A percentile compares a stretch with the other conserved stretches of the same genome.
phyloP scores from a whole-genome alignment of 2,888 invertebrate genomes.

The Drosophila quinaria region DNA sequence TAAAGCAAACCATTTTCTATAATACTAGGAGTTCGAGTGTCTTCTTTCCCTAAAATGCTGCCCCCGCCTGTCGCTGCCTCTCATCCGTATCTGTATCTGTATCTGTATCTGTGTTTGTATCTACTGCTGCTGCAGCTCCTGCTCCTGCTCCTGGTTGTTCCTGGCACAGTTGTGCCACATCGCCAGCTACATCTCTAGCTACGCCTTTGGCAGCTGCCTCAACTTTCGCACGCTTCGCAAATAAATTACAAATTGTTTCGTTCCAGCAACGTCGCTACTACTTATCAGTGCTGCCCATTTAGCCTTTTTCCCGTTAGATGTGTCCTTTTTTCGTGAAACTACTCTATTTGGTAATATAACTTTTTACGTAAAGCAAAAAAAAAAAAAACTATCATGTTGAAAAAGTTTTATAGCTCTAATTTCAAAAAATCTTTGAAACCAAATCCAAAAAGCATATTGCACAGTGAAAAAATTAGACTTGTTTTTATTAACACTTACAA shows the following conservation, averaged over 20 bases:
- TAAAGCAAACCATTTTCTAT: conserved; percentile 32
- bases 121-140: neutral
- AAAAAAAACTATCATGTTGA: too few species aligned
- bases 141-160: neutral
- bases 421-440: too few species aligned
- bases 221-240: conserved; percentile 81
- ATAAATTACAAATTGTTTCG: conserved; percentile 84
- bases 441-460: too few species aligned
- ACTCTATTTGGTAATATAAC: too few species aligned
- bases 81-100: neutral
- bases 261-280: conserved; percentile 60
- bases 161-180: conserved; percentile 45
- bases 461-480: too few species aligned
- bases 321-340: neutral
- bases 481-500: too few species aligned
- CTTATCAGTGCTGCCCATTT: neutral
- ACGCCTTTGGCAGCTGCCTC: conserved; percentile 80
- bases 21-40: neutral
- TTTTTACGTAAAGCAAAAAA: too few species aligned
- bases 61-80: conserved; percentile 4
- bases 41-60: neutral
- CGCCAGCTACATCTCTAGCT: conserved; percentile 54
- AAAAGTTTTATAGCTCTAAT: too few species aligned
- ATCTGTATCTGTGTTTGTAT: neutral
- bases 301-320: neutral